Evolutionary conservation across 53 echinoderm and acorn worm genomes (phyloP).

Genomic region (Holothuria leucospilota): DNA sequence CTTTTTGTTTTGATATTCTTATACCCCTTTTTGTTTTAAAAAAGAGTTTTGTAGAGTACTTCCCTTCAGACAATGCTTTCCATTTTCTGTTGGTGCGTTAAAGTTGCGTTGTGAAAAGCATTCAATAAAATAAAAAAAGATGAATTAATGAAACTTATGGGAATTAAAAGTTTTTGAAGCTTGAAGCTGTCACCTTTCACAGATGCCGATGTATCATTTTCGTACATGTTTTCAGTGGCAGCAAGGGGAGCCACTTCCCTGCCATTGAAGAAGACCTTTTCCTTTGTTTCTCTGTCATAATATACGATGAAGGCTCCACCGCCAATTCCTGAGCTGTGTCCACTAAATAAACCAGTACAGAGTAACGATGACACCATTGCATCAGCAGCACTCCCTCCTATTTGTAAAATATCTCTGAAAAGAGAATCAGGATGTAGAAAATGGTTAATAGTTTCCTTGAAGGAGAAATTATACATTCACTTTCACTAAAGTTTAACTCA

Average conservation of each 20-base stretch:
- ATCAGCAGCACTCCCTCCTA: conserved; percentile 77
- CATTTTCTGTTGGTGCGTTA: no score
- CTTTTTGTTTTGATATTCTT: no score
- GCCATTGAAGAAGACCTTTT: conserved; percentile 54
- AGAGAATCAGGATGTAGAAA: background rate
- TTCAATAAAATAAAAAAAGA: no score
- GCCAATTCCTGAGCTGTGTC: conserved; percentile 81
- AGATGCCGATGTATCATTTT: background rate
- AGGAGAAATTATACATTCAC: no score
- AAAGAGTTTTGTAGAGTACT: no score
- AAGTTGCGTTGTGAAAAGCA: no score
- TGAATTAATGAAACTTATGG: no score
- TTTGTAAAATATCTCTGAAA: conserved; percentile 66
- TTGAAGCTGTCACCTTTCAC: background rate
- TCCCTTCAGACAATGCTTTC: no score
- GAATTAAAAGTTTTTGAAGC: no score
- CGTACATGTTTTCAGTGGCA: conserved; percentile 76
- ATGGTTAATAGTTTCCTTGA: no score
- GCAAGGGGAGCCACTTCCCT: conserved; percentile 74
- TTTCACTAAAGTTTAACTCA: no score
- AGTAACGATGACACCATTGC: conserved; percentile 78
- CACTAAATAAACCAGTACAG: conserved; percentile 76
- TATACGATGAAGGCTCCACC: conserved; percentile 79
- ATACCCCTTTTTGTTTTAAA: no score
- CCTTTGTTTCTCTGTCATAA: conserved; percentile 52